Base-by-base conservation (phyloP, 2,113 vertebrate genomes). In the Cyprinodon brontotheroides region DNA sequence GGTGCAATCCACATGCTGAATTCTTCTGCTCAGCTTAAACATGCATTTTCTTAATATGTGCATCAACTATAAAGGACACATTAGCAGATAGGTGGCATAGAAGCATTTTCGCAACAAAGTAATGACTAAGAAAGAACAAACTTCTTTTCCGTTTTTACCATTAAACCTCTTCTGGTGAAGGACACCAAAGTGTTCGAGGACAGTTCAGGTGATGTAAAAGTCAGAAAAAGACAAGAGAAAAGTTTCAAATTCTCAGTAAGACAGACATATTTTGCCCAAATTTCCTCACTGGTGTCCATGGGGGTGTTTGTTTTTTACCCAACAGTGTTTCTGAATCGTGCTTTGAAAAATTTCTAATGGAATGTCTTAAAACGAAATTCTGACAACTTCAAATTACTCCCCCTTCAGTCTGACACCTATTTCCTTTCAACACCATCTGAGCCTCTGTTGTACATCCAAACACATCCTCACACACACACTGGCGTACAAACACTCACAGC, bases 341-440 rank as follows among this genome's bases (percentile, higher is more conserved):
- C 67, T 62, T 83, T 68, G 64, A 40, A 57, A 79, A 67, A 63
- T 82, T 73, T 74, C 59, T 20, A 3, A 40, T 61, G 84, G 84
- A 86, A 83, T 83, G 65, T 78, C 77, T 72, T n/a, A 71, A 72
- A 79, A 79, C 81, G 64, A 84, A 86, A 80, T 81, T 87, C 82
- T 79, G 86, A 86, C 88, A 89, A 81, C 84, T 90, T 86, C 66
- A 86, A 89, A 88, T 86, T 59, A 70, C 74, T 86, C 76, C 67
- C 78, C 72, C 74, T 71, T 74, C 68, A 37, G 85, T 88, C 91
- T 88, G 85, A 90, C 88, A 89, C 88, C 74, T 86, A 80, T 88
- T 87, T 85, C 87, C 88, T 86, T 86, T 89, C 83, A 89, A 88
- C 84, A 87, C 83, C 45, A 74, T 83, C 68, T 72, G 78, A 50